Percentiles rank a stretch among this genome's conserved stretches.
These are phyloP conservation scores for Tetrao urogallus DNA, from an alignment of 2,113 vertebrate species.

Conservation along the genomic window DNA sequence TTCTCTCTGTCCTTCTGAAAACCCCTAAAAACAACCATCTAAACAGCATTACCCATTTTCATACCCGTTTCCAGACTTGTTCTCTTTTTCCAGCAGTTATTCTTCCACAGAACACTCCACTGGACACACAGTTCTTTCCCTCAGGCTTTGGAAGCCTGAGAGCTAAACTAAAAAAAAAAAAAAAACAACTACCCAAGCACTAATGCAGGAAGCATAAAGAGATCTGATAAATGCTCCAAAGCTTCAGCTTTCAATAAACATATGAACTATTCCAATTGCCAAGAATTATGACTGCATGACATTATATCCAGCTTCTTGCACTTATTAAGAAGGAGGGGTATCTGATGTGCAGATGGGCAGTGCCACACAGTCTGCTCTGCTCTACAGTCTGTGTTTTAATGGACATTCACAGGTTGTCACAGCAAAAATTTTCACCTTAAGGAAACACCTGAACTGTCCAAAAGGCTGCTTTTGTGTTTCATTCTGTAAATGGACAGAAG, in stretches of 20 bases:
- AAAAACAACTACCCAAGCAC: not conserved
- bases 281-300: conserved; percentile 60
- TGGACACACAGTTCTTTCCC: not conserved
- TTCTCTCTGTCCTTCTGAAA: not conserved
- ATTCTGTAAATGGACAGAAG: not conserved
- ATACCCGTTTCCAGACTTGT: not conserved
- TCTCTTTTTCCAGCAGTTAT: not conserved
- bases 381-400: not conserved
- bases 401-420: not conserved
- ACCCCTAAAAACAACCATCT: not conserved
- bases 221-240: conserved; percentile 67
- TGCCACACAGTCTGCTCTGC: conserved; percentile 45
- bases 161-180: conserved; percentile 32
- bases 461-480: not conserved
- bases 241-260: conserved; percentile 63
- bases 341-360: conserved; percentile 49
- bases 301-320: conserved; percentile 56
- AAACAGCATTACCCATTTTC: not conserved
- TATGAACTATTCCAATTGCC: conserved; percentile 53
- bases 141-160: not conserved
- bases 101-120: not conserved
- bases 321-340: conserved; percentile 6
- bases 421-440: not conserved
- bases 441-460: rapidly evolving
- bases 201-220: conserved; percentile 59